Conservation (phyloP, 2,797 vertebrate species). For the Gallinago solitaria region DNA sequence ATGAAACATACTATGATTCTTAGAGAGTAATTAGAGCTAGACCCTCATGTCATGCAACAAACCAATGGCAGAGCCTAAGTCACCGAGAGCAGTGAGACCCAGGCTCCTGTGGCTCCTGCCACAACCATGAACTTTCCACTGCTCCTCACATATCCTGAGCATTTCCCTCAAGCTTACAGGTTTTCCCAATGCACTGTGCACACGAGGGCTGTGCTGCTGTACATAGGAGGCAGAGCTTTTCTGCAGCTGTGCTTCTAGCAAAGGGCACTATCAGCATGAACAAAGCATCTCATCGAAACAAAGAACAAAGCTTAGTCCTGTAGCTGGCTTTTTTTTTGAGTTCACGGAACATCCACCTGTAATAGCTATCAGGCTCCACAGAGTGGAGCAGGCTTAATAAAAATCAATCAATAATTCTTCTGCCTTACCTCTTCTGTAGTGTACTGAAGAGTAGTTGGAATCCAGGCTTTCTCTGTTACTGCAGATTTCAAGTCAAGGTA, state of each 20-base stretch:
- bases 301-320: background rate
- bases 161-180: background rate
- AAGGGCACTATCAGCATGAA: background rate
- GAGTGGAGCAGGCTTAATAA: conserved; percentile 52
- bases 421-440: conserved; percentile 76
- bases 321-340: background rate
- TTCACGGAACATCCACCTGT: background rate
- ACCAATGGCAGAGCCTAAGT: background rate
- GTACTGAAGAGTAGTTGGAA: conserved; percentile 39
- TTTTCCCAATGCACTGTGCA: background rate
- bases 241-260: background rate
- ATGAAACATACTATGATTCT: background rate
- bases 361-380: conserved; percentile 38
- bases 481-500: conserved; percentile 17
- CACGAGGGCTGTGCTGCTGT: background rate
- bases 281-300: background rate
- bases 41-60: background rate
- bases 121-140: background rate
- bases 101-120: background rate
- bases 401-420: background rate
- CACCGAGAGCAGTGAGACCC: background rate
- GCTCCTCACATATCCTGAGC: background rate
- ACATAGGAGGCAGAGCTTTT: background rate
- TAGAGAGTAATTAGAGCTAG: background rate
- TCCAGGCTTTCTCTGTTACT: conserved; percentile 56